phyloP scores from a whole-genome alignment of 2,888 invertebrate species.

The Siphonodentalium dalli region DNA sequence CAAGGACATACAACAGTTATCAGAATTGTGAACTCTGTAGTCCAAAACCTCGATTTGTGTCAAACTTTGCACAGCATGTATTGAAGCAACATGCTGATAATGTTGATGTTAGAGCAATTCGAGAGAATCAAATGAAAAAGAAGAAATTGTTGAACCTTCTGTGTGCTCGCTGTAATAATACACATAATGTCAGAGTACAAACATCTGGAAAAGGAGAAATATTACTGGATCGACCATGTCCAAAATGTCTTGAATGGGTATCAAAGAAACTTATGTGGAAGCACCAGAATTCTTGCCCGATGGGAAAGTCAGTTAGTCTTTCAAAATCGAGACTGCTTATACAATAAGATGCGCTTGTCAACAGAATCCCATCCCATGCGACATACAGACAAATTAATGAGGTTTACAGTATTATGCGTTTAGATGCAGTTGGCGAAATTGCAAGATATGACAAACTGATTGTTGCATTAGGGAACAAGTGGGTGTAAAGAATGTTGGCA shows the following conservation, averaged over 20 bases:
- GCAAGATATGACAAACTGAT: too few species aligned
- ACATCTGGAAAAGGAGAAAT: slow-evolving; percentile 7
- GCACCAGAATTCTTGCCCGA: slow-evolving; percentile 13
- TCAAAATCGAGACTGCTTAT: too few species aligned
- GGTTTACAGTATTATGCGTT: too few species aligned
- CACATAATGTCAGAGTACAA: slow-evolving; percentile 4
- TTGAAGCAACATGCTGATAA: neutral
- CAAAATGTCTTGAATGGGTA: slow-evolving; percentile 16
- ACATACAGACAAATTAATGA: too few species aligned
- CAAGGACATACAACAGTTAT: too few species aligned
- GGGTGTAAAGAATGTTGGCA: too few species aligned
- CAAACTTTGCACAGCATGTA: slow-evolving; percentile 20
- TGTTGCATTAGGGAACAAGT: too few species aligned
- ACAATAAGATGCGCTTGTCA: too few species aligned
- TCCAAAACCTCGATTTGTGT: slow-evolving; percentile 6
- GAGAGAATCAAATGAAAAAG: slow-evolving; percentile 1
- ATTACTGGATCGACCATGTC: slow-evolving; percentile 23
- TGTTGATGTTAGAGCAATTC: slow-evolving; percentile 6
- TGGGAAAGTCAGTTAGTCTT: too few species aligned
- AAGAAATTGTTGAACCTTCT: neutral
- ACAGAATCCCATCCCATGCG: neutral
- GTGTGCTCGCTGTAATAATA: slow-evolving; percentile 9
- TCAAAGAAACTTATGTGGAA: slow-evolving; percentile 15
- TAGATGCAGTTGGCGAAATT: too few species aligned
- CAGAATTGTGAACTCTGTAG: too few species aligned